Evolutionary conservation across 2,113 vertebrate genomes (phyloP).

Genomic region (Neotoma lepida): DNA sequence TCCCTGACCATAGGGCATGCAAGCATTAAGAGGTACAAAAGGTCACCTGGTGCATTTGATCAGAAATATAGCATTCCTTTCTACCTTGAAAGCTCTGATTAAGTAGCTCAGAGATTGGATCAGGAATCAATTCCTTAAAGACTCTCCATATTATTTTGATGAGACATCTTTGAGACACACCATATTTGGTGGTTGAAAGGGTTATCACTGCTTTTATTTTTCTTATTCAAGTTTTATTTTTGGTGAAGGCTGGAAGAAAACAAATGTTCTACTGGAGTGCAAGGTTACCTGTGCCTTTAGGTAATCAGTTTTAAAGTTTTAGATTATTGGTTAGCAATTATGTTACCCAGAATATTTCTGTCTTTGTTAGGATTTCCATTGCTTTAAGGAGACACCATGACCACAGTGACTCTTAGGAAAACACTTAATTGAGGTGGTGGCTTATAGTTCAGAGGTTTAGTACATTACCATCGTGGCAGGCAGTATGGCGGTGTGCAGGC

Average conservation of each 20-base stretch:
- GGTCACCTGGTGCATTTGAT: background rate
- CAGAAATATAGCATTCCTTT: background rate
- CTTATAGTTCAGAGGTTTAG: too few species aligned
- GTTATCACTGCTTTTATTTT: conserved; percentile 34
- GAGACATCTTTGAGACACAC: background rate
- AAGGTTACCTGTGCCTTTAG: background rate
- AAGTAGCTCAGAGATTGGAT: background rate
- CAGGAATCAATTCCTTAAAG: conserved; percentile 8
- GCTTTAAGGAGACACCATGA: too few species aligned
- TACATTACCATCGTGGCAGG: too few species aligned
- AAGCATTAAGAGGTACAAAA: background rate
- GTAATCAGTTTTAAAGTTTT: background rate
- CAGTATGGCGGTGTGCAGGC: too few species aligned
- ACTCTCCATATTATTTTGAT: conserved; percentile 1
- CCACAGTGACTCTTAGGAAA: too few species aligned
- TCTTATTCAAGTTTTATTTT: conserved; percentile 5
- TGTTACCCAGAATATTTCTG: background rate
- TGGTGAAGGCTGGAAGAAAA: background rate
- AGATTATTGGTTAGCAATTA: conserved; percentile 27
- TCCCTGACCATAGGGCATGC: background rate
- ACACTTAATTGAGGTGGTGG: too few species aligned
- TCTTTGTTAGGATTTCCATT: too few species aligned
- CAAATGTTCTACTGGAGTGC: conserved; percentile 4
- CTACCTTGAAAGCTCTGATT: background rate
- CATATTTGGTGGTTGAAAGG: background rate